Percentiles rank a stretch among this genome's conserved stretches.
These are phyloP conservation scores for Manis javanica DNA, from an alignment of 2,797 vertebrate species.

Conservation along the genomic window DNA sequence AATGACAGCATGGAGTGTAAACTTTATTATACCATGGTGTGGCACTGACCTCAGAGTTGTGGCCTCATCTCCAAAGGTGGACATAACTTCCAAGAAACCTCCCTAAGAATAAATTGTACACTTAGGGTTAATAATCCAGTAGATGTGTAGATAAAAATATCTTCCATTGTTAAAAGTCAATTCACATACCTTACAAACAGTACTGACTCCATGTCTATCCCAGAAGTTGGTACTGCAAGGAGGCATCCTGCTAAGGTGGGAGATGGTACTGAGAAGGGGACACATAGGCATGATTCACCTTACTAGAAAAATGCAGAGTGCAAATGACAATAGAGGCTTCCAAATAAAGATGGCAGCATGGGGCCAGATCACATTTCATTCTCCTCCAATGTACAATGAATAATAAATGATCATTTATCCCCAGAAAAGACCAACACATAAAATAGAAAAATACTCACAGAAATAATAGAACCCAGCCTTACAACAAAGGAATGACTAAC, in stretches of 20 bases:
- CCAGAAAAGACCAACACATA: not conserved
- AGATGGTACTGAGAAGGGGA: not conserved
- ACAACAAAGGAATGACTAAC: not conserved
- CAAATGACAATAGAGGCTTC: not conserved
- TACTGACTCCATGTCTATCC: rapidly evolving
- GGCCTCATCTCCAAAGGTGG: not conserved
- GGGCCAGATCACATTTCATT: not conserved
- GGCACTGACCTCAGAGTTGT: not conserved
- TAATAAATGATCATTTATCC: not conserved
- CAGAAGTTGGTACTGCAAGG: not conserved
- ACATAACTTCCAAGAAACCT: not conserved
- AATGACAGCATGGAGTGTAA: rapidly evolving
- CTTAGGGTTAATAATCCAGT: not conserved
- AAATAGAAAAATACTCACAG: not conserved
- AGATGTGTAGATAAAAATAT: rapidly evolving
- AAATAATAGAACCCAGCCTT: not conserved
- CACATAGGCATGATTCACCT: rapidly evolving
- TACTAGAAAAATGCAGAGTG: not conserved
- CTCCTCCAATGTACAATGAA: not conserved
- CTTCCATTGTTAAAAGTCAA: not conserved
- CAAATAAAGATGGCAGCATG: not conserved
- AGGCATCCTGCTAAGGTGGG: not conserved
- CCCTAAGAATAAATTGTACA: not conserved
- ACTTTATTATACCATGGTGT: rapidly evolving
- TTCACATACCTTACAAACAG: not conserved